Evolutionary conservation across 2,888 invertebrate genomes (phyloP), one percentile per base, ranked within the genome.

Genomic region (Brenthis hecate): DNA sequence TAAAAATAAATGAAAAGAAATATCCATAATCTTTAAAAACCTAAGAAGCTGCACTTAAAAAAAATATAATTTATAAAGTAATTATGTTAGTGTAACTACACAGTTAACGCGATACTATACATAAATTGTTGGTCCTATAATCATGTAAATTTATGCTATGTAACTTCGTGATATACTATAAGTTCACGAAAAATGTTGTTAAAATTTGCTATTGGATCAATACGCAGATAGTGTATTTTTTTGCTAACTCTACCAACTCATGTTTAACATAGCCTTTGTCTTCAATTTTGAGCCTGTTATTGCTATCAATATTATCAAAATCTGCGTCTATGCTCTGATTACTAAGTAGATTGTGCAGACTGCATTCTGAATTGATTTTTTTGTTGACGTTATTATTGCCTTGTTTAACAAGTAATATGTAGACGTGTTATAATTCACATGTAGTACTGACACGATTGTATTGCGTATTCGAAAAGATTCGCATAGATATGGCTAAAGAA

Each of bases 291-390:
- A 5, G 32, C 11, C 1, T 56, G 23, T 48, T 60, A 50, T 60
- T 60, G 50, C n/a, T 60, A n/a, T 32, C 23, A 6, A 28, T 28
- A 13, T 13, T 28, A 50, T 60, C 50, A 60, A 60, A 60, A 60
- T 60, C 48, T n/a, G 60, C n/a, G 50, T n/a, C 48, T 50, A 14
- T 48, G 60, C 50, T 60, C 28, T 48, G 60, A 13, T 60, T 60
- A 60, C 60, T 16, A 60, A 60, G 23, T 50, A 60, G 60, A 50
- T 50, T 14, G 28, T 28, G 36, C 50, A 28, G 60, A 60, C 48
- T 60, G 28, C 28, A 50, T 28, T 60, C 23, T 50, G 28, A 60
- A 28, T 48, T 13, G 56, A 28, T 6, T 28, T 60, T 60, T n/a
- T 43, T 8, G 36, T 43, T 60, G n/a, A 28, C 5, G 23, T n/a